These are phyloP conservation scores for Xerus inauris DNA, from an alignment of 2,113 vertebrate genomes.

Conservation along the genomic window DNA sequence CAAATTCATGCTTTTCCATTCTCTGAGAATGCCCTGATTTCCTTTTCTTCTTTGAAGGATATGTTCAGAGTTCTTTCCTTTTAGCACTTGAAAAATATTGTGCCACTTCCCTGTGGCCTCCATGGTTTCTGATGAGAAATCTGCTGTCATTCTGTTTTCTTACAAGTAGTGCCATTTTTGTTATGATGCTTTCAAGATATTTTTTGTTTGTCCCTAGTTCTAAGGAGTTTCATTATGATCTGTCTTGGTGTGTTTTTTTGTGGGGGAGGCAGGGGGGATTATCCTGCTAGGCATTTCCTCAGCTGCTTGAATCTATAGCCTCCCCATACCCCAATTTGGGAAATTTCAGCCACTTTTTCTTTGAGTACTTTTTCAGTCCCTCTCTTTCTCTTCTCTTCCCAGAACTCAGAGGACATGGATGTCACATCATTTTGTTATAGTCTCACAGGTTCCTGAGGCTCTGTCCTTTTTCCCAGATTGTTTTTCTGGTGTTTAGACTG, in stretches of 20 bases:
- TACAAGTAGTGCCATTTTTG: background rate
- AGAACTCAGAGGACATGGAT: background rate
- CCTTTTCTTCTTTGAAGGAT: background rate
- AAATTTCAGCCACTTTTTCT: background rate
- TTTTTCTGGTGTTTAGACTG: background rate
- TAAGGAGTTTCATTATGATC: background rate
- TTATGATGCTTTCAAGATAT: background rate
- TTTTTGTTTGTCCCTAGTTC: background rate
- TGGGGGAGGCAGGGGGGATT: background rate
- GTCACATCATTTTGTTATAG: background rate
- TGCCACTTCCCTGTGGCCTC: background rate
- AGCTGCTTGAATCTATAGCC: background rate
- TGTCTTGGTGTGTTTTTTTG: background rate
- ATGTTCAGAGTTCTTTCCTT: background rate
- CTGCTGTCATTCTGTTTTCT: background rate
- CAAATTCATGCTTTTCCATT: background rate
- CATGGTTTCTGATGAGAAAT: background rate
- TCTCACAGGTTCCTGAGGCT: background rate
- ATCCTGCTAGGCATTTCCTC: background rate
- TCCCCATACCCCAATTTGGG: background rate
- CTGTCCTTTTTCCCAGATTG: no score
- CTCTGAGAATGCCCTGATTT: background rate
- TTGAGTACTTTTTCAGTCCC: background rate
- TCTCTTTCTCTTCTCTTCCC: background rate
- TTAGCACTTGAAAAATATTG: background rate